A percentile compares a stretch with the other conserved stretches of the same genome.
phyloP scores from a whole-genome alignment of 2,113 vertebrate genomes.

The Pseudonaja textilis region DNA sequence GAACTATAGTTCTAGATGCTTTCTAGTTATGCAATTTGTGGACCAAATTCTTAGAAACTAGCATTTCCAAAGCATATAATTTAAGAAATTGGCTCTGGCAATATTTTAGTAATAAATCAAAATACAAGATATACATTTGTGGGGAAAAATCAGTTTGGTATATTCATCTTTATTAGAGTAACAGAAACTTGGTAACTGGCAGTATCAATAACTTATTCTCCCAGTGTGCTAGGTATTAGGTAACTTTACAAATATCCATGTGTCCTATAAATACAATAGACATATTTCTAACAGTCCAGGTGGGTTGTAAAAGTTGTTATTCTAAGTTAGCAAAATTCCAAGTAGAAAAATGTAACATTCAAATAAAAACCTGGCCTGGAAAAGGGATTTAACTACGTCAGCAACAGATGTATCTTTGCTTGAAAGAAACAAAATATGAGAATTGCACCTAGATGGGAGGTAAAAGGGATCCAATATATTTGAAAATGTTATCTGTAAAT shows the following conservation, averaged over 20 bases:
- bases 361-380: slow-evolving; percentile 32
- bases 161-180: slow-evolving; percentile 1
- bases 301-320: slow-evolving; percentile 19
- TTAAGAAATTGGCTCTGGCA: not conserved
- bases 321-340: slow-evolving; percentile 1
- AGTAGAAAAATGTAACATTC: slow-evolving; percentile 3
- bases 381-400: slow-evolving; percentile 26
- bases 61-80: not conserved
- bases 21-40: slow-evolving; percentile 2
- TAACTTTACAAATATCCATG: slow-evolving; percentile 9
- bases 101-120: not conserved
- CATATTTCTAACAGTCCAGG: slow-evolving; percentile 17
- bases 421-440: not conserved
- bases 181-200: not conserved
- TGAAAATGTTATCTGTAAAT: not conserved
- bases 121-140: not conserved
- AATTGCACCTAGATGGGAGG: rapidly evolving
- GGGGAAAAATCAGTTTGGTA: rapidly evolving
- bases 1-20: not conserved
- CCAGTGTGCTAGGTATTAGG: slow-evolving; percentile 17
- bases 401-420: slow-evolving; percentile 1
- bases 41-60: not conserved
- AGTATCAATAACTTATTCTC: not conserved
- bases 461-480: not conserved
- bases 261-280: slow-evolving; percentile 23